Conservation (phyloP, 2,888 invertebrate species). For the Bombylius major region DNA sequence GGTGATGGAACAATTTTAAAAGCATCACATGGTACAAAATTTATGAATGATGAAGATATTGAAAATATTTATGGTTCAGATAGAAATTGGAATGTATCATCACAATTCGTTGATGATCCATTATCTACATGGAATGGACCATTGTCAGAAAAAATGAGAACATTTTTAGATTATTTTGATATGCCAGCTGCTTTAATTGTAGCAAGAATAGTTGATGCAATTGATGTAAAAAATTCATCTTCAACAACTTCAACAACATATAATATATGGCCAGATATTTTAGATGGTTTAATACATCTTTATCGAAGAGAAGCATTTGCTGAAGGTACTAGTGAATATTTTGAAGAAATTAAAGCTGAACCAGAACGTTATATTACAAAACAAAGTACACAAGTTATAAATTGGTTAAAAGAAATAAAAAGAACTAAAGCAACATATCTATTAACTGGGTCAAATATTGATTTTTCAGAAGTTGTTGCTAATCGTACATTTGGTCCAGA, state of each 20-base stretch:
- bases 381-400: slow-evolving; percentile 39
- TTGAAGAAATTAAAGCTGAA: slow-evolving; percentile 43
- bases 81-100: slow-evolving; percentile 43
- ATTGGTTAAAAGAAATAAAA: slow-evolving; percentile 47
- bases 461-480: slow-evolving; percentile 54
- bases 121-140: slow-evolving; percentile 51
- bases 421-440: slow-evolving; percentile 47
- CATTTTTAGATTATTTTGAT: slow-evolving; percentile 62
- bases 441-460: slow-evolving; percentile 58
- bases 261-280: slow-evolving; percentile 50
- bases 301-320: slow-evolving; percentile 46
- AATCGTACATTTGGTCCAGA: slow-evolving; percentile 48
- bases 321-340: slow-evolving; percentile 47
- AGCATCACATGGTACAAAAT: slow-evolving; percentile 51
- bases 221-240: slow-evolving; percentile 40
- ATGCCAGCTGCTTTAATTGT: slow-evolving; percentile 50
- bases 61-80: slow-evolving; percentile 43
- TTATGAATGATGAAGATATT: slow-evolving; percentile 42
- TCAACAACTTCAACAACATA: slow-evolving; percentile 33
- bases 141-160: slow-evolving; percentile 43
- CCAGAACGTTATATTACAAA: slow-evolving; percentile 47
- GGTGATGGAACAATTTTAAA: slow-evolving; percentile 47
- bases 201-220: slow-evolving; percentile 51
- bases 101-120: slow-evolving; percentile 41
- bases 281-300: slow-evolving; percentile 47